phyloP scores from a whole-genome alignment of 2,888 invertebrate genomes.

The Tipula helvola region DNA sequence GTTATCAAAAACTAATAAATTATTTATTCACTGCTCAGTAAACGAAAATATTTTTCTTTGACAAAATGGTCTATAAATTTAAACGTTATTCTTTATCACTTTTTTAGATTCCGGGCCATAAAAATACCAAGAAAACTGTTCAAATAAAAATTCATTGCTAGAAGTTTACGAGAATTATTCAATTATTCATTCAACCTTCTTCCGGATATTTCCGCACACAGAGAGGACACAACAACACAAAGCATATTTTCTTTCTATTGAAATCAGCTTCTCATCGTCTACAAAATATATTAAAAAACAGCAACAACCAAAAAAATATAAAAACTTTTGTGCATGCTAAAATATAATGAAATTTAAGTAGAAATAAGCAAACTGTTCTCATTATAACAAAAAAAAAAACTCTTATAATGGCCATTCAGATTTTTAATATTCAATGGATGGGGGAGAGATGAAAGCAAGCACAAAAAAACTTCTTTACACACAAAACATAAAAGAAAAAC shows the following conservation, averaged over 20 bases:
- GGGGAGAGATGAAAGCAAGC: neutral
- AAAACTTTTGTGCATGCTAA: neutral
- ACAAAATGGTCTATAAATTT: neutral
- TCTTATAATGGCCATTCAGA: neutral
- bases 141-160: neutral
- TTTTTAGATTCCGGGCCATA: neutral
- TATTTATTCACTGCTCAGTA: neutral
- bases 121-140: neutral
- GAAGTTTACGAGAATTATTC: neutral
- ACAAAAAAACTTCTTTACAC: neutral
- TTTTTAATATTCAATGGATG: neutral
- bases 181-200: neutral
- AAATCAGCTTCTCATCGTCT: neutral
- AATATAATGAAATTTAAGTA: neutral
- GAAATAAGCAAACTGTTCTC: neutral
- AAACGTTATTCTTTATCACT: neutral
- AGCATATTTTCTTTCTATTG: neutral
- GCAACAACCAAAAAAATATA: neutral
- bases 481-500: neutral
- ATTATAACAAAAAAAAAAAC: neutral
- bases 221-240: neutral
- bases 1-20: neutral
- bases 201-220: neutral
- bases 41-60: neutral
- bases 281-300: neutral